These are phyloP conservation scores for Leucozona laternaria DNA, from an alignment of 2,888 invertebrate genomes.

Conservation along the genomic window DNA sequence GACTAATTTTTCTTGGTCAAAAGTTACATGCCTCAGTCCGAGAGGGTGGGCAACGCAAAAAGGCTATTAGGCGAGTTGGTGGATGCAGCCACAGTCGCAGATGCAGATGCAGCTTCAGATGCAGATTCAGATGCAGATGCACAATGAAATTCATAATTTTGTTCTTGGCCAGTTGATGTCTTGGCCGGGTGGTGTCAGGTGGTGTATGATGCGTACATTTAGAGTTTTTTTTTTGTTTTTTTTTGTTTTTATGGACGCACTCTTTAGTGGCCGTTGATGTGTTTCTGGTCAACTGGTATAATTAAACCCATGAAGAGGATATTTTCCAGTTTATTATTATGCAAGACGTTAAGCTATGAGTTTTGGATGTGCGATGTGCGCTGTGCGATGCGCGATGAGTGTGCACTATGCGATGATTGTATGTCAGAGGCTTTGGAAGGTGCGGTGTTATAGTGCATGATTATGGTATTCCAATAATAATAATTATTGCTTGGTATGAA, in stretches of 20 bases:
- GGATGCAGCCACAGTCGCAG: conserved; percentile 12
- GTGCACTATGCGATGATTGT: conserved; percentile 59
- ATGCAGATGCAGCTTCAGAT: background rate
- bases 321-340: conserved; percentile 67
- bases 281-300: conserved; percentile 68
- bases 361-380: background rate
- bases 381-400: background rate
- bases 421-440: conserved; percentile 48
- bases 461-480: conserved; percentile 61
- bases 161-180: conserved; percentile 16
- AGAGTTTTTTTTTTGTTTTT: conserved; percentile 3
- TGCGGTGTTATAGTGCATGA: conserved; percentile 49
- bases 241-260: conserved; percentile 62
- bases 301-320: conserved; percentile 66
- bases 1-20: conserved; percentile 72
- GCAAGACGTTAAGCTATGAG: conserved; percentile 59
- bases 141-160: conserved; percentile 56
- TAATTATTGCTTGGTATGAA: conserved; percentile 54
- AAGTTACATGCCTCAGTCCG: conserved; percentile 17
- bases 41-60: conserved; percentile 58
- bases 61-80: conserved; percentile 52
- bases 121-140: background rate
- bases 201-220: conserved; percentile 20
- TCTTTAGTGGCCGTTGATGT: conserved; percentile 47
- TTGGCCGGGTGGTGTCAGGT: conserved; percentile 5